Evolutionary conservation across 2,113 vertebrate species (phyloP).

Genomic region (Psittacula cyanocephala): DNA sequence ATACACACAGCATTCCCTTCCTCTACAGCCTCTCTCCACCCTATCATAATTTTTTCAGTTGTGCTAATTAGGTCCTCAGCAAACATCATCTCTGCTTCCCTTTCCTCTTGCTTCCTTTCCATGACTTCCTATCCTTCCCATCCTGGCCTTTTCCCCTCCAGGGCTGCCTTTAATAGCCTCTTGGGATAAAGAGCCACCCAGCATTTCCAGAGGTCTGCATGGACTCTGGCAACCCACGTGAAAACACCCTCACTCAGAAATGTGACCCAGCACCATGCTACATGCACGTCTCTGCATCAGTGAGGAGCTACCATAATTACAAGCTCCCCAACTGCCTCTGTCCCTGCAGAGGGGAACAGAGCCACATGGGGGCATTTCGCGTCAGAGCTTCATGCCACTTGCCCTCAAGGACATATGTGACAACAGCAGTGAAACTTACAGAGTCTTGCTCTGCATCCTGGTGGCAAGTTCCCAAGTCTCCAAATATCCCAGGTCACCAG

Average conservation of each 20-base stretch:
- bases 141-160: background rate
- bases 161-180: background rate
- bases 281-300: background rate
- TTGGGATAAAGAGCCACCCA: background rate
- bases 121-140: background rate
- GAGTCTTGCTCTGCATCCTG: background rate
- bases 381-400: background rate
- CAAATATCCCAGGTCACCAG: background rate
- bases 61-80: background rate
- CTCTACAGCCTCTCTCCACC: background rate
- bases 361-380: background rate
- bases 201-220: background rate
- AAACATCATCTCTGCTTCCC: background rate
- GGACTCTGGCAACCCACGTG: background rate
- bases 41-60: background rate
- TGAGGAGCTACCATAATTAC: background rate
- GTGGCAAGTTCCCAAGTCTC: background rate
- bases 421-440: background rate
- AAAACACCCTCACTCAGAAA: background rate
- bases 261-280: background rate
- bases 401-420: background rate
- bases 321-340: fast-evolving
- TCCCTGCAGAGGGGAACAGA: background rate
- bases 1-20: background rate
- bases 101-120: background rate